phyloP scores from a whole-genome alignment of 2,797 vertebrate genomes.

The Lateolabrax maculatus region DNA sequence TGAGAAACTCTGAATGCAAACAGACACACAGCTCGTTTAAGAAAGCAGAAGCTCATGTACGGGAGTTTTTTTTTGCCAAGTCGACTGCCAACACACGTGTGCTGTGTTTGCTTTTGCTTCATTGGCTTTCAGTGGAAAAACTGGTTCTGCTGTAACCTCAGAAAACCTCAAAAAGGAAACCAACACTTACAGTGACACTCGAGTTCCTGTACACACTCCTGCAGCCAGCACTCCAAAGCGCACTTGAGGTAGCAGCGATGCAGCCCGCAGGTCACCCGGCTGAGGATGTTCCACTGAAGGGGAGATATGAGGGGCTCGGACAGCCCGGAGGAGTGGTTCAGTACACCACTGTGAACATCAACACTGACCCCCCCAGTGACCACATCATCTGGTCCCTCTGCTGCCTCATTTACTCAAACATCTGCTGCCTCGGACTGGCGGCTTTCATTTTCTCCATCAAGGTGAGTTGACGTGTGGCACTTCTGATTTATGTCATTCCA shows the following conservation, averaged over 20 bases:
- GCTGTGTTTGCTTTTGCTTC: no score
- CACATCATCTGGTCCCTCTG: constrained; percentile 66
- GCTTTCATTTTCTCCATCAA: constrained; percentile 63
- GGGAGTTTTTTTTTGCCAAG: no score
- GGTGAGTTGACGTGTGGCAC: constrained; percentile 29
- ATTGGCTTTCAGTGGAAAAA: no score
- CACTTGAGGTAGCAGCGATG: not conserved
- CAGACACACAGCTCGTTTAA: no score
- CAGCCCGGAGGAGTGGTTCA: not conserved
- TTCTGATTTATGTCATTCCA: no score
- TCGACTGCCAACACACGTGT: no score
- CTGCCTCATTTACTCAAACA: not conserved
- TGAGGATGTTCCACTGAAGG: not conserved
- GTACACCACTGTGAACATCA: constrained; percentile 20
- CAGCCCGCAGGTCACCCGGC: rapidly evolving
- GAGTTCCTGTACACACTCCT: not conserved
- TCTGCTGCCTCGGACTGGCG: constrained; percentile 47
- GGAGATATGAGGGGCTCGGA: rapidly evolving
- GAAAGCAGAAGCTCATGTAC: no score
- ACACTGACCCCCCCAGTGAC: constrained; percentile 20
- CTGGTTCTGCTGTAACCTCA: no score
- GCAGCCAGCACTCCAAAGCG: not conserved
- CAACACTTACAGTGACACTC: not conserved
- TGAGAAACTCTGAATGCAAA: no score
- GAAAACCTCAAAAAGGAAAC: not conserved